These are phyloP conservation scores for Pocillopora verrucosa DNA, from an alignment of 64 coral and sea anemone genomes.

Conservation along the genomic window DNA sequence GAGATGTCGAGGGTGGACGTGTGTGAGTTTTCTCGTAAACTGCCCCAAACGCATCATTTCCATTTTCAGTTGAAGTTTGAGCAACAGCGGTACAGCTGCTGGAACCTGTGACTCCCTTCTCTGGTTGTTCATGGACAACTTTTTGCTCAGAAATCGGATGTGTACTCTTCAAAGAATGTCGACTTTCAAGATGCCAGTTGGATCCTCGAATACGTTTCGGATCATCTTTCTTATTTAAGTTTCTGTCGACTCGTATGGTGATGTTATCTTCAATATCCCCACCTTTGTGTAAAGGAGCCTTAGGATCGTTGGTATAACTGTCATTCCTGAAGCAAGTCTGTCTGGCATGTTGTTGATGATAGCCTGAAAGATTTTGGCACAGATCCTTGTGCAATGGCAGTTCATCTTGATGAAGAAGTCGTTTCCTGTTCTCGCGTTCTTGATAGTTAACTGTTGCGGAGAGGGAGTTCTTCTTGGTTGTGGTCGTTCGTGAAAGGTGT, in stretches of 20 bases:
- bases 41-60: background rate
- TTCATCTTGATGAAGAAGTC: background rate
- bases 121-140: background rate
- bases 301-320: background rate
- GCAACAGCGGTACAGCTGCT: too few relatives aligned
- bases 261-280: background rate
- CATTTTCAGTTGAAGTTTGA: background rate
- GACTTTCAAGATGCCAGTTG: background rate
- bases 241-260: background rate
- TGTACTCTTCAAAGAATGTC: background rate
- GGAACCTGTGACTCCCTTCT: background rate
- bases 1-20: background rate
- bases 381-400: too few relatives aligned
- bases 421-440: background rate
- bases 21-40: background rate
- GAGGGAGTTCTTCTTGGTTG: background rate
- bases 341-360: background rate
- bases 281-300: background rate
- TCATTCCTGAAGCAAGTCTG: background rate
- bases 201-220: background rate
- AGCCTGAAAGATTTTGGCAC: background rate
- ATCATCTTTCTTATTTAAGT: background rate
- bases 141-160: background rate
- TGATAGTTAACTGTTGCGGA: background rate
- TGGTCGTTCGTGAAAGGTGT: background rate